These are phyloP conservation scores for Bicyclus anynana DNA, from an alignment of 1,140 invertebrate species.

Conservation along the genomic window DNA sequence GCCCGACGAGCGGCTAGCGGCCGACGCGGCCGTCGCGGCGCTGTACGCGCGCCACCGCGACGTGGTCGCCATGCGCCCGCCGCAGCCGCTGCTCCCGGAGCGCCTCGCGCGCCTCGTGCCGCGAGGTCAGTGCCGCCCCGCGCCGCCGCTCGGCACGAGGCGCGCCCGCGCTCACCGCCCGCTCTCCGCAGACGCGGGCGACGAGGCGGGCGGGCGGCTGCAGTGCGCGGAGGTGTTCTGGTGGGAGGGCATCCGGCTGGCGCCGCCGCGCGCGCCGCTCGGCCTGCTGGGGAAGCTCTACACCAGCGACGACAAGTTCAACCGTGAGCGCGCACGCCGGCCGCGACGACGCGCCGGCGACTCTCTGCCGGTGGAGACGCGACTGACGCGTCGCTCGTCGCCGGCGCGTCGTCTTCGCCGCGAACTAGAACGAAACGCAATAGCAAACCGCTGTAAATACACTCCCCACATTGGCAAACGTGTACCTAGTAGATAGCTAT, in stretches of 20 bases:
- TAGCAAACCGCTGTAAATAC: slow-evolving; percentile 47
- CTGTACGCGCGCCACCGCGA: slow-evolving; percentile 78
- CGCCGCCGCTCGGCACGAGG: too few relatives aligned
- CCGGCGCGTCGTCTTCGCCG: neutral
- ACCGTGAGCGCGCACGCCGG: slow-evolving; percentile 49
- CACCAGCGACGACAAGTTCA: slow-evolving; percentile 69
- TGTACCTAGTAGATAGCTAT: too few relatives aligned
- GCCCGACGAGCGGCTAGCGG: slow-evolving; percentile 75
- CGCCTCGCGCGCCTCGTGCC: slow-evolving; percentile 81
- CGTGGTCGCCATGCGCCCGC: slow-evolving; percentile 79
- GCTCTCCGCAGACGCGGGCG: slow-evolving; percentile 61
- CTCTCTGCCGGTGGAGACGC: too few relatives aligned
- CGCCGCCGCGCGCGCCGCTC: slow-evolving; percentile 79
- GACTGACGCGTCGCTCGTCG: neutral
- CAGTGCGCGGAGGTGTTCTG: slow-evolving; percentile 81
- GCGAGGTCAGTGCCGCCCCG: slow-evolving; percentile 60
- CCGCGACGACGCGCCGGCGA: neutral
- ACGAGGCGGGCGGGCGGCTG: slow-evolving; percentile 73
- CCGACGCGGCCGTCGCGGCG: slow-evolving; percentile 78
- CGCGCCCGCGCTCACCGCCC: too few relatives aligned
- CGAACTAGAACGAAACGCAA: slow-evolving; percentile 5
- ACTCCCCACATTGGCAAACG: slow-evolving; percentile 46
- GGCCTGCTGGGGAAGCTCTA: slow-evolving; percentile 80
- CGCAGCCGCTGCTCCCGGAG: slow-evolving; percentile 82
- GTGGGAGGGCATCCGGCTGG: slow-evolving; percentile 84